Evolutionary conservation across 2,888 invertebrate genomes (phyloP).

Genomic region (Operophtera brumata): DNA sequence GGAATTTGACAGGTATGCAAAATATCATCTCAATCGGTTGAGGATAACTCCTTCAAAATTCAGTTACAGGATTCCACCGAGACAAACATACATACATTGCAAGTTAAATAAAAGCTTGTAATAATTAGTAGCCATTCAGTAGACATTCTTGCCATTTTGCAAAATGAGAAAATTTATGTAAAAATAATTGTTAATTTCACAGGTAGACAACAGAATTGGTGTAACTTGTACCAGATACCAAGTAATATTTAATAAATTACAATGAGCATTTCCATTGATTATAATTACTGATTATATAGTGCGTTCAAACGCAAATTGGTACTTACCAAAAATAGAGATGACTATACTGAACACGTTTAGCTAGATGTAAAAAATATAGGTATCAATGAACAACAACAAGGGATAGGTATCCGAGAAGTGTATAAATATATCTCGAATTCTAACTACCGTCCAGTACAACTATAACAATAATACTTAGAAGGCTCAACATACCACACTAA

Average conservation of each 20-base stretch:
- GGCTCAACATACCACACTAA: constrained; percentile 74
- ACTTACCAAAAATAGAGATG: constrained; percentile 74
- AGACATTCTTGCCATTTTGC: background rate
- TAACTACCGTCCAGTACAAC: constrained; percentile 68
- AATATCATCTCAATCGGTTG: too few species aligned
- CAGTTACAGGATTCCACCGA: too few species aligned
- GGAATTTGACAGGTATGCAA: too few species aligned
- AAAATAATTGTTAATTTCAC: background rate
- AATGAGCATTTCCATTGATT: background rate
- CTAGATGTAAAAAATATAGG: constrained; percentile 80
- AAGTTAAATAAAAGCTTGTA: too few species aligned
- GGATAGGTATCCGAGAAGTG: constrained; percentile 76
- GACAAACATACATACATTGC: too few species aligned
- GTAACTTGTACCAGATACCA: background rate
- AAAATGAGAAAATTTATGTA: background rate
- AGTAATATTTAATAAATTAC: background rate
- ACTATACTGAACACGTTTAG: constrained; percentile 76
- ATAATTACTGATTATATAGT: constrained; percentile 38
- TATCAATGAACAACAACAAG: constrained; percentile 80
- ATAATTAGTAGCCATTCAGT: too few species aligned
- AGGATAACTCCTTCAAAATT: too few species aligned
- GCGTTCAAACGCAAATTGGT: constrained; percentile 54
- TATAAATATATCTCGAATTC: constrained; percentile 77
- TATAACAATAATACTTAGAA: constrained; percentile 80
- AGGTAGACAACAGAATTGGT: background rate